Conservation (phyloP, 2,797 vertebrate genomes). For the Alauda arvensis region DNA sequence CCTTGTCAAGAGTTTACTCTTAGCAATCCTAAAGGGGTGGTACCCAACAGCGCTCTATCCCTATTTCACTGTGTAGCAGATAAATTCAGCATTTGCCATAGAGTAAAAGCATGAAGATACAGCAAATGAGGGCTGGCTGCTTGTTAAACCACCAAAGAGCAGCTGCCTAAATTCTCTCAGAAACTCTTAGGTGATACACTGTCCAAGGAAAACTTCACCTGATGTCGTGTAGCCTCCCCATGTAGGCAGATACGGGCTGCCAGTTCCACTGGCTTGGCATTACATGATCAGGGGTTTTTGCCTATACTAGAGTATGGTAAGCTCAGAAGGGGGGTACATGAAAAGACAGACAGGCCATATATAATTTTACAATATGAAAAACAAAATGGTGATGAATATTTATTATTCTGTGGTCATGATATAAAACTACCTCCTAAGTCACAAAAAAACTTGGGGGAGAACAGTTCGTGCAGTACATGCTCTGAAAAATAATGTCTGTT, state of each 20-base stretch:
- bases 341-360: neutral
- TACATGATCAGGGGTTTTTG: fast-evolving
- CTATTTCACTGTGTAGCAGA: neutral
- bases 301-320: neutral
- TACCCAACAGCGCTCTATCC: neutral
- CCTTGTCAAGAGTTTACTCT: neutral
- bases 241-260: neutral
- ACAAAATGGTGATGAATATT: neutral
- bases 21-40: neutral
- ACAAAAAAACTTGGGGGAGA: neutral
- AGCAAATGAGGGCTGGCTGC: neutral
- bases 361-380: neutral
- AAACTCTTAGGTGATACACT: neutral
- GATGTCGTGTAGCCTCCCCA: neutral
- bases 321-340: neutral
- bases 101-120: neutral
- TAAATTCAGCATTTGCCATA: neutral
- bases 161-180: neutral
- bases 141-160: neutral
- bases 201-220: neutral
- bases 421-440: neutral
- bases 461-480: neutral
- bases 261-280: neutral
- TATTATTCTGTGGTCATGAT: neutral
- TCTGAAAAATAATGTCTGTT: neutral